These are phyloP conservation scores for Notolabrus celidotus DNA, from an alignment of 2,797 vertebrate species.

Conservation along the genomic window DNA sequence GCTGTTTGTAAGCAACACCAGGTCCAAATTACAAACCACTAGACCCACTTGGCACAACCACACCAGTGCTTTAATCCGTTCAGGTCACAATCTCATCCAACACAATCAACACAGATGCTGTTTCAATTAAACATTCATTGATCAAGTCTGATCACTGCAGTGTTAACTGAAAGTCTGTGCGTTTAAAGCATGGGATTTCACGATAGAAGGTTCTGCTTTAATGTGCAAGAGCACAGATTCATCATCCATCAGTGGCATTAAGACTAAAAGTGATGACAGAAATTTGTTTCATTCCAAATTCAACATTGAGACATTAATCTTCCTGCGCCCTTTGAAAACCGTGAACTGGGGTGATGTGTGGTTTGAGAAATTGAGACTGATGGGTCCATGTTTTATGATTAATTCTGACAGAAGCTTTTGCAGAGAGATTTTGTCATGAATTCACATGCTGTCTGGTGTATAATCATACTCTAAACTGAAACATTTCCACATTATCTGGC, in stretches of 20 bases:
- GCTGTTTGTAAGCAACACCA: not conserved
- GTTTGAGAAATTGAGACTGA: not conserved
- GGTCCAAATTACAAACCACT: constrained; percentile 6
- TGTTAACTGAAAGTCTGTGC: constrained; percentile 14
- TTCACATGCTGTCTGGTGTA: not conserved
- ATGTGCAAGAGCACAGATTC: not conserved
- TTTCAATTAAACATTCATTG: constrained; percentile 68
- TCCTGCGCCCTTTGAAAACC: not conserved
- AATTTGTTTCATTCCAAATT: not conserved
- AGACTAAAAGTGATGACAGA: not conserved
- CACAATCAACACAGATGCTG: constrained; percentile 40
- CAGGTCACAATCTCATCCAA: constrained; percentile 54
- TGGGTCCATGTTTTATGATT: not conserved
- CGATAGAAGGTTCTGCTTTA: not conserved
- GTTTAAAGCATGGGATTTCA: not conserved
- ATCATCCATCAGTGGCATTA: not conserved
- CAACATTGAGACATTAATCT: not conserved
- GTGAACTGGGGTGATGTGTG: not conserved
- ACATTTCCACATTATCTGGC: not conserved
- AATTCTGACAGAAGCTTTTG: not conserved
- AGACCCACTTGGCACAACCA: constrained; percentile 10
- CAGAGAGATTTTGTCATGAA: not conserved
- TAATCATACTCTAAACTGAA: not conserved
- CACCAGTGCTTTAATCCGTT: constrained; percentile 38
- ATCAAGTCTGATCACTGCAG: constrained; percentile 25